Conservation (phyloP, 1,140 invertebrate genomes). For the Drosophila parabipectinata region DNA sequence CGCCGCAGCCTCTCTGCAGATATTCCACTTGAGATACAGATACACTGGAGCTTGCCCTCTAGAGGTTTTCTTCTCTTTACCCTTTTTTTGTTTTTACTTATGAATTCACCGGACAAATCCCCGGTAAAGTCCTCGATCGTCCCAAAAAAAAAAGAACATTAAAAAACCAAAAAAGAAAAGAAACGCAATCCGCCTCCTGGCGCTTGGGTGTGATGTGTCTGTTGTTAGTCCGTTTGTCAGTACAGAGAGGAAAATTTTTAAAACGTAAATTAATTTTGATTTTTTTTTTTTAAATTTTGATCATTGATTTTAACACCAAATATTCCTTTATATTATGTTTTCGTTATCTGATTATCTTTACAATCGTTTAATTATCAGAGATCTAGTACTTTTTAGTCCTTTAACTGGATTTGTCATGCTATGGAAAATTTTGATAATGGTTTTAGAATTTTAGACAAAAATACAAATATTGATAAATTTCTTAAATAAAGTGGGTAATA, state of each 20-base stretch:
- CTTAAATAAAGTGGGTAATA: no score
- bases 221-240: conserved; percentile 14
- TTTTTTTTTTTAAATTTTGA: no score
- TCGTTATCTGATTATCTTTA: no score
- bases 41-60: background rate
- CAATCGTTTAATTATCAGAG: no score
- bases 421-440: no score
- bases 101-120: conserved; percentile 53
- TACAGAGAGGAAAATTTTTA: background rate
- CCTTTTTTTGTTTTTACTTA: conserved; percentile 41
- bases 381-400: no score
- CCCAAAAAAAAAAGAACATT: background rate
- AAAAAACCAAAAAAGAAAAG: background rate
- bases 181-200: conserved; percentile 50
- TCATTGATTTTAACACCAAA: no score
- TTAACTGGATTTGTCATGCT: no score
- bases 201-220: conserved; percentile 72
- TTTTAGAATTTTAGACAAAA: no score
- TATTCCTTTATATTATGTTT: no score
- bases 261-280: no score
- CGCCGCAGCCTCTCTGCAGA: conserved; percentile 14
- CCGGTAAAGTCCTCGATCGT: background rate
- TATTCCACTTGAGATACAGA: conserved; percentile 38
- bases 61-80: background rate
- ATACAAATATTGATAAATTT: no score